Percentiles rank a stretch among this genome's conserved stretches.
phyloP scores from a whole-genome alignment of 2,888 invertebrate genomes.

The Eretmocerus hayati region DNA sequence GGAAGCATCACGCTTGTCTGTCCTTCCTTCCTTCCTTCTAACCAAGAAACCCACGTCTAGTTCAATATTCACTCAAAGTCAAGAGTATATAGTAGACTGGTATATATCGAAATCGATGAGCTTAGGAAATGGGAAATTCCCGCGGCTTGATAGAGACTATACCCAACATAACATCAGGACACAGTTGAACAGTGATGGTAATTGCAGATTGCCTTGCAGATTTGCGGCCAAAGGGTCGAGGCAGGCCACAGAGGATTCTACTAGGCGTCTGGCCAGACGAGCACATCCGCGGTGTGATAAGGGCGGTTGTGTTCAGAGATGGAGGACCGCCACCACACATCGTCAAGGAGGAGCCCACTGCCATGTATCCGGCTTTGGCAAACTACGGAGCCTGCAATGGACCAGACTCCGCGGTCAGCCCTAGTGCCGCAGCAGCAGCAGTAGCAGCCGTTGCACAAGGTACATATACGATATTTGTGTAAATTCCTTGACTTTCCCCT shows the following conservation, averaged over 20 bases:
- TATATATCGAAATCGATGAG: no score
- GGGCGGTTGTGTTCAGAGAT: conserved; percentile 87
- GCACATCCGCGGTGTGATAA: conserved; percentile 85
- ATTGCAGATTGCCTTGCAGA: conserved; percentile 58
- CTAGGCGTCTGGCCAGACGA: conserved; percentile 91
- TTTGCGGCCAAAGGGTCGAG: conserved; percentile 84
- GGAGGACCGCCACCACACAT: conserved; percentile 55
- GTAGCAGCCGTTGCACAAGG: conserved; percentile 80
- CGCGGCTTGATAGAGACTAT: no score
- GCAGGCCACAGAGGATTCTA: conserved; percentile 82
- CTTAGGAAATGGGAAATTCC: no score
- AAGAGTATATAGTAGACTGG: no score
- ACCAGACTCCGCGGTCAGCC: conserved; percentile 56
- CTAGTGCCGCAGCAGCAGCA: conserved; percentile 74
- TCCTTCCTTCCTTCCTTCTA: no score
- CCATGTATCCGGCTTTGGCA: conserved; percentile 43
- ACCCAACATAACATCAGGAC: no score
- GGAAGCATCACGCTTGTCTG: no score
- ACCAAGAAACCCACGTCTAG: no score
- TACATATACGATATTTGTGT: conserved; percentile 15
- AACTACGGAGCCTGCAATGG: conserved; percentile 51
- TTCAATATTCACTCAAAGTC: no score
- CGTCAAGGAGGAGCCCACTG: conserved; percentile 42
- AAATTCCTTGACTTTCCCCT: background rate
- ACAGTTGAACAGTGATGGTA: no score